Base-by-base conservation (phyloP, 2,113 vertebrate species). In the Hippocampus guttulatus region DNA sequence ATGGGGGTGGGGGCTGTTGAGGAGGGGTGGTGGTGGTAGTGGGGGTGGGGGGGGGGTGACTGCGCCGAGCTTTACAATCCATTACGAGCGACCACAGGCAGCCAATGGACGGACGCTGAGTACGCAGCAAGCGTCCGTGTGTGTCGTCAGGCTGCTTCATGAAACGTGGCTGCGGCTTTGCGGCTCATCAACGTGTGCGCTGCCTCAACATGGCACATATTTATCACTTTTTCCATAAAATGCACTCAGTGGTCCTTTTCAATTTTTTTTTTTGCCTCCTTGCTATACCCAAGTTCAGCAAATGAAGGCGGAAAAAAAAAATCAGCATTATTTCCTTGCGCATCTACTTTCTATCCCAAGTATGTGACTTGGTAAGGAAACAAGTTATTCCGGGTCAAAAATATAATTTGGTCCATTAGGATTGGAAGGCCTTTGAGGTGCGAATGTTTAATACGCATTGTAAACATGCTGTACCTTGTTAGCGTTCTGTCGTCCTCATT, bases 61-160 rank as follows among this genome's bases (percentile, higher is more conserved):
- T 81, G 76, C 73, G 75, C 85, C 81, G 58, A 74, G 79, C 78
- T 81, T 83, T 83, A 77, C 84, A 81, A 80, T 84, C 84, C 84
- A 85, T 84, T 77, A 86, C 62, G 21, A 75, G 73, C 75, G 33
- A 80, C 80, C 84, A 75, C 84, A 74, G 80, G 75, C 78, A 81
- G 82, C 68, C 69, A 38, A 73, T 76, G 82, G 80, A 78, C 21
- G 68, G 62, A 77, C 70, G 65, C 73, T n/a, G 33, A 82, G 73
- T 78, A 25, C 66, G 63, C 75, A 73, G 68, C 64, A 40, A 64
- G 74, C 57, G 54, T 49, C 20, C 33, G 57, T 67, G 52, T 73
- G 49, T 75, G 70, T 65, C 6, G 3, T 33, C 21, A 45, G 33
- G 15, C 71, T 58, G n/a, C 70, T 73, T 75, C n/a, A 40, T 54